Conservation (phyloP, 2,888 invertebrate species). For the Malachius bipustulatus region DNA sequence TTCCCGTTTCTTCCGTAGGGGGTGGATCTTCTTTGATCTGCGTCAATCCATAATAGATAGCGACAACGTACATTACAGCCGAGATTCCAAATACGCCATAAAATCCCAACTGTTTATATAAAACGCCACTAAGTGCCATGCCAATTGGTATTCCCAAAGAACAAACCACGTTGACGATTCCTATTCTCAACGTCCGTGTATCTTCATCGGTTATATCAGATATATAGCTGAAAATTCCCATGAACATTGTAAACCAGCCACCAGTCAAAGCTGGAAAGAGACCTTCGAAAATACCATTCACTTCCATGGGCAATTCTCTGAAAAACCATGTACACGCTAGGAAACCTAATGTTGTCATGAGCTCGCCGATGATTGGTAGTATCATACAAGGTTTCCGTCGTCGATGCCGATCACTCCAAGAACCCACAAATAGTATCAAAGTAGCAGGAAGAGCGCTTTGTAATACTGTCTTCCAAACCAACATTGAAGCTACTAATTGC, state of each 20-base stretch:
- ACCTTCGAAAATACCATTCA: slow-evolving; percentile 66
- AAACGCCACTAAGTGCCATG: slow-evolving; percentile 74
- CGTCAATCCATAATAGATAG: slow-evolving; percentile 61
- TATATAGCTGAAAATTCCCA: slow-evolving; percentile 83
- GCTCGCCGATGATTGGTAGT: slow-evolving; percentile 68
- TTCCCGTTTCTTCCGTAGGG: slow-evolving; percentile 40
- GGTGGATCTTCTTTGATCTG: slow-evolving; percentile 58
- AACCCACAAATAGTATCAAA: slow-evolving; percentile 70
- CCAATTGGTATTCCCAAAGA: slow-evolving; percentile 82
- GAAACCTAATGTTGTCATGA: slow-evolving; percentile 64
- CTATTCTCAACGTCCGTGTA: slow-evolving; percentile 72
- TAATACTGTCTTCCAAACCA: slow-evolving; percentile 75
- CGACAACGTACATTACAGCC: slow-evolving; percentile 59
- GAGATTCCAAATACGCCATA: slow-evolving; percentile 74
- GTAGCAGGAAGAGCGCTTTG: slow-evolving; percentile 74
- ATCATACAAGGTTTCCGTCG: slow-evolving; percentile 72
- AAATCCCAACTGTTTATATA: slow-evolving; percentile 64
- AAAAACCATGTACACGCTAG: slow-evolving; percentile 71
- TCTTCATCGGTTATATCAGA: slow-evolving; percentile 76
- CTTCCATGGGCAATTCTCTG: slow-evolving; percentile 68
- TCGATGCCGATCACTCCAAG: slow-evolving; percentile 60
- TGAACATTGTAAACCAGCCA: slow-evolving; percentile 83
- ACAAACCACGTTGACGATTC: slow-evolving; percentile 78
- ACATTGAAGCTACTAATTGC: slow-evolving; percentile 65
- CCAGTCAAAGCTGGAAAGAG: slow-evolving; percentile 72